These are phyloP conservation scores for Acrossocheilus fasciatus DNA, from an alignment of 2,797 vertebrate species.

Conservation along the genomic window DNA sequence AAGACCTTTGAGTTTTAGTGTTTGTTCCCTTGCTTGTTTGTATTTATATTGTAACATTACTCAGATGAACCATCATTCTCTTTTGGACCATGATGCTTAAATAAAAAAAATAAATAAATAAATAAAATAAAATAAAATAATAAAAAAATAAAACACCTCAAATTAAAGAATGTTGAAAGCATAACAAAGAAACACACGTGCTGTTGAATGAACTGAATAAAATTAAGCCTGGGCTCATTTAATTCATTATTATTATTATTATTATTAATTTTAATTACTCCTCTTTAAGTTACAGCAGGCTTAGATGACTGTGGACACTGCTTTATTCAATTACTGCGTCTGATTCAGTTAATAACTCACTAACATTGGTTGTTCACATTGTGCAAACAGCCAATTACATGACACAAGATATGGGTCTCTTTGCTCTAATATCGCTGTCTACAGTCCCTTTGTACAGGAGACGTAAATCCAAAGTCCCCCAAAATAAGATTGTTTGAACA, in stretches of 20 bases:
- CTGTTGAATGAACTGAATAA: no score
- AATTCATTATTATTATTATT: neutral
- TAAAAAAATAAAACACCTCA: no score
- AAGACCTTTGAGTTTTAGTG: no score
- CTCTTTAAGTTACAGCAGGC: slow-evolving; percentile 13
- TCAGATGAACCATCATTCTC: no score
- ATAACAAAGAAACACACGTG: no score
- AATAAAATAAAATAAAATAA: no score
- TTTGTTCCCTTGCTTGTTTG: no score
- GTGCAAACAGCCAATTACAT: neutral
- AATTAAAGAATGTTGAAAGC: no score
- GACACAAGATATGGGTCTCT: neutral
- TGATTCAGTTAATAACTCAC: neutral
- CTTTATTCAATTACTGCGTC: neutral
- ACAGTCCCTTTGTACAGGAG: neutral
- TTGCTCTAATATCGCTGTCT: slow-evolving; percentile 7
- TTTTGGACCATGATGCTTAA: no score
- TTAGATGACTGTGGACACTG: neutral
- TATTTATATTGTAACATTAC: no score
- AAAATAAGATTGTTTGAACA: slow-evolving; percentile 2
- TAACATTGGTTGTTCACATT: neutral
- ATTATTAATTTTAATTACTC: neutral
- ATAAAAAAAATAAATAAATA: no score
- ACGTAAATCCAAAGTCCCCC: neutral
- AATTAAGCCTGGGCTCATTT: neutral